These are phyloP conservation scores for Forficula auricularia DNA, from an alignment of 1,140 invertebrate species.

Conservation along the genomic window DNA sequence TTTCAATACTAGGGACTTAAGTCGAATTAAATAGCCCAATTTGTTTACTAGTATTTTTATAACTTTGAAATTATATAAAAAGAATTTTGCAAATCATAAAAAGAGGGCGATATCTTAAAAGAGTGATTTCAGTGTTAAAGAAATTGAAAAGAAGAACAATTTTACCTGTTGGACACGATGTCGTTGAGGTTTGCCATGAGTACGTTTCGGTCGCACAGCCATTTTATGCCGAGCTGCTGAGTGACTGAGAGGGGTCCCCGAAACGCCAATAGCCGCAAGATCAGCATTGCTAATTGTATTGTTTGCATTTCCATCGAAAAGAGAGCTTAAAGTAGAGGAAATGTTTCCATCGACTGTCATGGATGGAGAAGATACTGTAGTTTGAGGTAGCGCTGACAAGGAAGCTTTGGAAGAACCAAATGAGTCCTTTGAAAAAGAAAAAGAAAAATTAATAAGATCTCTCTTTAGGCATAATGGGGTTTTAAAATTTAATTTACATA, in stretches of 20 bases:
- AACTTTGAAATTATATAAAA: too few relatives aligned
- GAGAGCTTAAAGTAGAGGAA: not conserved
- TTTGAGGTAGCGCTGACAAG: not conserved
- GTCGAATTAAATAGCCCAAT: too few relatives aligned
- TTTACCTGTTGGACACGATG: conserved; percentile 37
- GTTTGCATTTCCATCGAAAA: not conserved
- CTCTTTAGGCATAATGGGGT: too few relatives aligned
- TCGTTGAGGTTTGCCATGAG: conserved; percentile 46
- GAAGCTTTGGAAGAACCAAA: not conserved
- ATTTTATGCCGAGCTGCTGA: conserved; percentile 62
- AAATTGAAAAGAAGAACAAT: too few relatives aligned
- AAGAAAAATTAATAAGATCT: not conserved
- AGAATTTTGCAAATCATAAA: too few relatives aligned
- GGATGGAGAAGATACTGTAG: not conserved
- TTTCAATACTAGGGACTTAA: too few relatives aligned
- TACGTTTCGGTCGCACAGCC: conserved; percentile 52
- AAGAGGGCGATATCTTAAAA: too few relatives aligned
- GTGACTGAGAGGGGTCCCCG: conserved; percentile 44
- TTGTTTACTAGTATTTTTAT: too few relatives aligned
- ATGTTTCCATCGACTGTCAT: not conserved
- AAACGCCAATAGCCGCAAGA: conserved; percentile 10
- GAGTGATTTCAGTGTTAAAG: too few relatives aligned
- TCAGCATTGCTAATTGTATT: conserved; percentile 7
- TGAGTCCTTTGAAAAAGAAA: not conserved
- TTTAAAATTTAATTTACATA: too few relatives aligned